Conservation (phyloP, 1,140 invertebrate species). For the Ctenoplectra terminalis region DNA sequence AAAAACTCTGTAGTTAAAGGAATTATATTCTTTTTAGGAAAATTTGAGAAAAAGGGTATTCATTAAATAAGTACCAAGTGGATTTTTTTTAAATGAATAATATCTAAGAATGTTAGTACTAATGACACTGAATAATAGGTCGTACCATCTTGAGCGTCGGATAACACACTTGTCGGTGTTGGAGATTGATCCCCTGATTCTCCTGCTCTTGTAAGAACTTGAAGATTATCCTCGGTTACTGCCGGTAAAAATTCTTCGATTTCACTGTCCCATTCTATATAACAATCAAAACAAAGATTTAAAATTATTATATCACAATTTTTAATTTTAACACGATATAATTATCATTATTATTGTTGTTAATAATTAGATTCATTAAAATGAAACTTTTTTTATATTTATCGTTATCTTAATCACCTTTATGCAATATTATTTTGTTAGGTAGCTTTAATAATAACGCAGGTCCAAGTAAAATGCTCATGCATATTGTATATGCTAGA, state of each 20-base stretch:
- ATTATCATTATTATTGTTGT: not conserved
- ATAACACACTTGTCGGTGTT: constrained; percentile 72
- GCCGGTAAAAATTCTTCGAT: constrained; percentile 81
- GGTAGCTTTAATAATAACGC: constrained; percentile 73
- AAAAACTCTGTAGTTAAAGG: constrained; percentile 71
- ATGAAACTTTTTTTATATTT: not conserved
- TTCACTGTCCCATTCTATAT: constrained; percentile 79
- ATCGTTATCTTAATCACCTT: constrained; percentile 57
- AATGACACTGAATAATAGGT: not conserved
- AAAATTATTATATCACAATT: not conserved
- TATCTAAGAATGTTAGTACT: not conserved
- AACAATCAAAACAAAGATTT: not conserved
- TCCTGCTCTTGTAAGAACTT: constrained; percentile 78
- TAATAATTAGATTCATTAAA: not conserved
- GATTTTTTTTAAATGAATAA: not conserved
- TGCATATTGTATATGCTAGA: constrained; percentile 74
- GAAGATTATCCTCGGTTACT: constrained; percentile 79
- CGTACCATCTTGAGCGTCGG: constrained; percentile 73
- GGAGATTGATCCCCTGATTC: constrained; percentile 79
- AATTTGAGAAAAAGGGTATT: not conserved
- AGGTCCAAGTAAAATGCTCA: constrained; percentile 75
- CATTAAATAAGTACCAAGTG: not conserved
- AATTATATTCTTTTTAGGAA: not conserved
- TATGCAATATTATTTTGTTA: constrained; percentile 61
- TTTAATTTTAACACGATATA: not conserved